Conservation (phyloP, 1,140 invertebrate genomes). For the Arion vulgaris region DNA sequence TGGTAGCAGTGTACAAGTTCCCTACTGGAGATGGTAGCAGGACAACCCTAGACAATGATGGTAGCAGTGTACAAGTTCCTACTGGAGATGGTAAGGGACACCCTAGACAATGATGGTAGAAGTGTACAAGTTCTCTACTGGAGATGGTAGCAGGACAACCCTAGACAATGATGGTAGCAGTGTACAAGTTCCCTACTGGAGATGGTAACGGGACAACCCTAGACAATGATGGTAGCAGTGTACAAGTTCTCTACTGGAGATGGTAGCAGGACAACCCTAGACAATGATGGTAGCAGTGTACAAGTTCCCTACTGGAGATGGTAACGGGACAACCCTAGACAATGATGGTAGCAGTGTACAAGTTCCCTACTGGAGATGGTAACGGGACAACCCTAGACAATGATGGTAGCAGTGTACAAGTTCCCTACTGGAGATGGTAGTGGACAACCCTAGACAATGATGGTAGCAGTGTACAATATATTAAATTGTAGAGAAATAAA, state of each 20-base stretch:
- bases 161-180: constrained; percentile 26
- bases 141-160: neutral
- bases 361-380: neutral
- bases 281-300: too few species aligned
- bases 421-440: neutral
- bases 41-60: constrained; percentile 22
- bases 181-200: too few species aligned
- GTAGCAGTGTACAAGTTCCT: neutral
- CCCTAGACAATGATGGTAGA: constrained; percentile 25
- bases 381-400: too few species aligned
- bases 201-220: too few species aligned
- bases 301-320: too few species aligned
- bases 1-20: neutral
- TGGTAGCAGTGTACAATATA: neutral
- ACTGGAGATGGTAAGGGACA: neutral
- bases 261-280: too few species aligned
- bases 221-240: too few species aligned
- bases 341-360: too few species aligned
- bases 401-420: too few species aligned
- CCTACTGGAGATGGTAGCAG: too few species aligned
- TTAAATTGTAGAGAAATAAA: neutral
- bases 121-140: neutral
- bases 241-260: too few species aligned
- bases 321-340: too few species aligned
- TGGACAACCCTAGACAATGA: constrained; percentile 22